Base-by-base conservation (phyloP, 2,888 invertebrate genomes). In the Meteorus colon region DNA sequence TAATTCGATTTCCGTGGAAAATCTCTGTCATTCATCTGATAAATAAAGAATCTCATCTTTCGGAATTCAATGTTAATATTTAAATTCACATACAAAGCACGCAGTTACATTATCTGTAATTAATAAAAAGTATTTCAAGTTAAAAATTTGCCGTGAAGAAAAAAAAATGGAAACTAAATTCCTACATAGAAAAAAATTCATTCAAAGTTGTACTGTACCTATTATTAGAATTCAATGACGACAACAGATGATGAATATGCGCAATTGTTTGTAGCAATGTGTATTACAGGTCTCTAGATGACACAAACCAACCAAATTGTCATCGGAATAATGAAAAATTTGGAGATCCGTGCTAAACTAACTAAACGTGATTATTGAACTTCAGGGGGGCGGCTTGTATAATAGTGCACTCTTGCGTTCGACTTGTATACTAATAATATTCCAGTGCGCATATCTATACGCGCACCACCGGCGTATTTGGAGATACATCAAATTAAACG, bases 221-320 rank as follows among this genome's bases (percentile, higher is more conserved):
- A 59, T 34, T 60, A n/a, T 34, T 55, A 27, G 45, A 8, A 34
- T 55, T 66, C 14, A 10, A 10, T 60, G 10, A 59, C 34, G 59
- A 37, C 41, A 60, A 41, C n/a, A 60, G 60, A 41, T 16, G 60
- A 16, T 59, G 16, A 69, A 34, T 69, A 70, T 60, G 70, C 55
- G 60, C 70, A 37, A 69, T 41, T 2, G 41, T 41, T 41, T 12
- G 12, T 59, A 41, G 12, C 12, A 8, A 12, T 10, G 8, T 41
- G 41, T 34, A 8, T 41, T 12, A 41, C 41, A 12, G 41, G 41
- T 41, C 12, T 41, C 8, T 12, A 41, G 41, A 41, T 41, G 12
- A 41, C 41, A 41, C 41, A 41, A 41, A 10, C 12, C 41, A 12
- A 41, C 8, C 63, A 29, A 29, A 60, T 72, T 72, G 71, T 63